Percentiles rank a stretch among this genome's conserved stretches.
Evolutionary conservation across 2,113 vertebrate genomes (phyloP).

Genomic region (Gopherus flavomarginatus): DNA sequence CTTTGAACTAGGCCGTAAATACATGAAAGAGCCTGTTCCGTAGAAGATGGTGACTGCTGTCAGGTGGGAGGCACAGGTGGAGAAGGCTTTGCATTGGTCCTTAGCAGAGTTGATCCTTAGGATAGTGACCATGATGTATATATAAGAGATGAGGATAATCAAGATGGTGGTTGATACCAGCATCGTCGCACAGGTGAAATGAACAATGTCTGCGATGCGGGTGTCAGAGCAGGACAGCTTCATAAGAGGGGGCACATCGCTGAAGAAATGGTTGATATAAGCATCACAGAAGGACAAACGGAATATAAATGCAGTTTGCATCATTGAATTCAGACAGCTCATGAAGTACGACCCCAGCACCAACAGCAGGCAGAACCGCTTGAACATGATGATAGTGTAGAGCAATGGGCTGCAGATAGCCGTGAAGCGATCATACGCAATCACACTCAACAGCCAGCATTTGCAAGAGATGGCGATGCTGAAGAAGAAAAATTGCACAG

Average conservation of each 20-base stretch:
- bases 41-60: background rate
- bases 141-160: slow-evolving; percentile 45
- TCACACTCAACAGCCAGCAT: background rate
- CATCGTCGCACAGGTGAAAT: background rate
- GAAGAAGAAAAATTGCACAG: background rate
- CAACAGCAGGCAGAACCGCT: background rate
- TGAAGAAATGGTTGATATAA: slow-evolving; percentile 61
- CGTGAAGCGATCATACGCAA: background rate
- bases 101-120: background rate
- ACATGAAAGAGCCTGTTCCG: slow-evolving; percentile 46
- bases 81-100: background rate
- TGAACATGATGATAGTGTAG: background rate
- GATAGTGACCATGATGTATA: background rate
- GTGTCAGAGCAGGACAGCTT: slow-evolving; percentile 56
- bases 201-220: slow-evolving; percentile 23
- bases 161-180: background rate
- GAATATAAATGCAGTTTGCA: slow-evolving; percentile 30
- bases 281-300: slow-evolving; percentile 42
- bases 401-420: background rate
- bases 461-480: slow-evolving; percentile 30
- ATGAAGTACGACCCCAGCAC: background rate
- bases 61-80: background rate
- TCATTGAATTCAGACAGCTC: background rate
- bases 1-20: slow-evolving; percentile 29
- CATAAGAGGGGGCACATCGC: slow-evolving; percentile 55